A percentile compares a stretch with the other conserved stretches of the same genome.
Conservation (phyloP, 35 echinoderm and acorn worm species). For the Patiria miniata region DNA sequence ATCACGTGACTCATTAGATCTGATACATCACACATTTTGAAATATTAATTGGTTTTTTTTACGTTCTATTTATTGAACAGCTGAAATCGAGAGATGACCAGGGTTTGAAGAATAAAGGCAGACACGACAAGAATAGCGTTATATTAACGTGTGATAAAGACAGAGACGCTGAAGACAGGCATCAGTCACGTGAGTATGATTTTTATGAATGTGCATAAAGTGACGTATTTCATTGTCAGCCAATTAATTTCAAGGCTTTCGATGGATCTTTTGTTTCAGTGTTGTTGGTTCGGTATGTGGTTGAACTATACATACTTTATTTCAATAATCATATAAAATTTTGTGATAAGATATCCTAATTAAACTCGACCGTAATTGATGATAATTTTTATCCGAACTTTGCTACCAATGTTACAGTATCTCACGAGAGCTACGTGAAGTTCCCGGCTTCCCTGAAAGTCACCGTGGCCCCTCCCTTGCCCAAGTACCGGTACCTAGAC, state of each 20-base stretch:
- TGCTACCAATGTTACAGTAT: slow-evolving; percentile 47
- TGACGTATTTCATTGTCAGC: too few species aligned
- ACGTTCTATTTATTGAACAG: slow-evolving; percentile 47
- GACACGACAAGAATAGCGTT: slow-evolving; percentile 84
- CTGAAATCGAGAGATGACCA: slow-evolving; percentile 39
- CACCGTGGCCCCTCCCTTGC: slow-evolving; percentile 22
- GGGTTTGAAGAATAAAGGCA: slow-evolving; percentile 72
- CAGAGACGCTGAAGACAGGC: slow-evolving; percentile 75
- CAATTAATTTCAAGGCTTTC: too few species aligned
- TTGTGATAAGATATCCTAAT: too few species aligned
- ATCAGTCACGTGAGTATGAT: slow-evolving; percentile 79
- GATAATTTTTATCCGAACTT: not conserved
- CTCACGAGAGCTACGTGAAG: slow-evolving; percentile 65
- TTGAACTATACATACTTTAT: too few species aligned
- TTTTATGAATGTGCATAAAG: not conserved
- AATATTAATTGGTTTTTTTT: too few species aligned
- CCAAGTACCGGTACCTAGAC: slow-evolving; percentile 81
- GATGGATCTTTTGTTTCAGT: too few species aligned
- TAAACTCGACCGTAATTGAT: too few species aligned
- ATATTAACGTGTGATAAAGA: slow-evolving; percentile 79
- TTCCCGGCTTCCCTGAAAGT: not conserved
- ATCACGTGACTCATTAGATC: too few species aligned
- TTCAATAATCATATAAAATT: too few species aligned
- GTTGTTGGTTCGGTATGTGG: too few species aligned
- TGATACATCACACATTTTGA: too few species aligned